Conservation (phyloP, 2,888 invertebrate species). For the Cerceris rybyensis region DNA sequence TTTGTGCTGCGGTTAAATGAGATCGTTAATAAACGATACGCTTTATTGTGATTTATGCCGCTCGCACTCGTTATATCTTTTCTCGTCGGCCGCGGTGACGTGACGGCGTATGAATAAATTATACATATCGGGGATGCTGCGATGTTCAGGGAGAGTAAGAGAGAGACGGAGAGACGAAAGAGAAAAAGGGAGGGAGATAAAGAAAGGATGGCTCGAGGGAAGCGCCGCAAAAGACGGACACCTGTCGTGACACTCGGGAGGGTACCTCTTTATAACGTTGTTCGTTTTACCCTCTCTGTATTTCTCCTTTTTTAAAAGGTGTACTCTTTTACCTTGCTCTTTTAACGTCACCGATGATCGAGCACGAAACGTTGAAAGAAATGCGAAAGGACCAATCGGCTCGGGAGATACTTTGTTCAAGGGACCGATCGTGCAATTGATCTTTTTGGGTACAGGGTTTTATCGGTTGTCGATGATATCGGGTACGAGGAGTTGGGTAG, state of each 20-base stretch:
- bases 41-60: constrained; percentile 59
- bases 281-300: constrained; percentile 11
- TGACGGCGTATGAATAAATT: constrained; percentile 43
- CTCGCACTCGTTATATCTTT: background rate
- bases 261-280: constrained; percentile 14
- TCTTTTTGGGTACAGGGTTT: too few species aligned
- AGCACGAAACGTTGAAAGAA: constrained; percentile 9
- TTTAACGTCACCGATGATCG: constrained; percentile 20
- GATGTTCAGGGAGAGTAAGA: too few species aligned
- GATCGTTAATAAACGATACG: constrained; percentile 66
- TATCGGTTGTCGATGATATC: too few species aligned
- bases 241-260: constrained; percentile 46
- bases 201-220: constrained; percentile 7
- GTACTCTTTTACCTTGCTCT: constrained; percentile 21
- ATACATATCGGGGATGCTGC: constrained; percentile 24
- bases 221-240: constrained; percentile 49
- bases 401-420: too few species aligned
- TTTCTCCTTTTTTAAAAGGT: constrained; percentile 1
- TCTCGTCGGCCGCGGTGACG: constrained; percentile 5
- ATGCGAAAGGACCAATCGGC: too few species aligned
- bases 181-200: too few species aligned
- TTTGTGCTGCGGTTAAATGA: constrained; percentile 46
- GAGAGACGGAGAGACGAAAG: too few species aligned
- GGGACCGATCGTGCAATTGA: too few species aligned
- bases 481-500: too few species aligned